phyloP scores from a whole-genome alignment of 2,797 vertebrate species.

The Salmo trutta region DNA sequence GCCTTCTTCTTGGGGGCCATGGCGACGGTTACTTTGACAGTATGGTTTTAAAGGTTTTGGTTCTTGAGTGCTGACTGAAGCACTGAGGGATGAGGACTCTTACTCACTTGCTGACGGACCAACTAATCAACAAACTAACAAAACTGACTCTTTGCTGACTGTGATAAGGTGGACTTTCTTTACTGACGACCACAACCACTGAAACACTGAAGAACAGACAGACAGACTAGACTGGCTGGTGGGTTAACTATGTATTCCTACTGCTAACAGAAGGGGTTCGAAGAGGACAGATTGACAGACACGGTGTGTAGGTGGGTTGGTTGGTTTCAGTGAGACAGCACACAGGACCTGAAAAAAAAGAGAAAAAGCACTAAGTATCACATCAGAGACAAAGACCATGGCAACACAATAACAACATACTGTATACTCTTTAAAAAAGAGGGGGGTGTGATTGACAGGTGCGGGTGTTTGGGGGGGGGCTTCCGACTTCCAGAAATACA shows the following conservation, averaged over 20 bases:
- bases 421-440: conserved; percentile 12
- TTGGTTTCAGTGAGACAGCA: conserved; percentile 53
- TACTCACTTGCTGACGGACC: conserved; percentile 19
- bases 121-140: conserved; percentile 4
- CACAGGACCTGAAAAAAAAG: conserved; percentile 63
- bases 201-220: conserved; percentile 6
- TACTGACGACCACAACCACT: conserved; percentile 13
- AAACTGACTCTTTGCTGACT: background rate
- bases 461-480: conserved; percentile 29
- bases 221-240: conserved; percentile 10
- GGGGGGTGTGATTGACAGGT: conserved; percentile 47
- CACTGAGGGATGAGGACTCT: conserved; percentile 17
- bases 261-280: conserved; percentile 11
- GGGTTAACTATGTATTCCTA: conserved; percentile 6
- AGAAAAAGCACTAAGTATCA: background rate
- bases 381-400: conserved; percentile 15
- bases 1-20: conserved; percentile 85
- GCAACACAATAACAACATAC: conserved; percentile 22
- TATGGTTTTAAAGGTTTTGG: background rate
- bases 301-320: conserved; percentile 17
- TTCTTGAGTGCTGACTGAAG: background rate
- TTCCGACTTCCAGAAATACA: conserved; percentile 6
- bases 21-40: background rate
- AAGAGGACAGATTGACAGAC: conserved; percentile 17
- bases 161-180: background rate